A percentile compares a stretch with the other conserved stretches of the same genome.
phyloP scores from a whole-genome alignment of 2,113 vertebrate species.

The Uropsilus gracilis region DNA sequence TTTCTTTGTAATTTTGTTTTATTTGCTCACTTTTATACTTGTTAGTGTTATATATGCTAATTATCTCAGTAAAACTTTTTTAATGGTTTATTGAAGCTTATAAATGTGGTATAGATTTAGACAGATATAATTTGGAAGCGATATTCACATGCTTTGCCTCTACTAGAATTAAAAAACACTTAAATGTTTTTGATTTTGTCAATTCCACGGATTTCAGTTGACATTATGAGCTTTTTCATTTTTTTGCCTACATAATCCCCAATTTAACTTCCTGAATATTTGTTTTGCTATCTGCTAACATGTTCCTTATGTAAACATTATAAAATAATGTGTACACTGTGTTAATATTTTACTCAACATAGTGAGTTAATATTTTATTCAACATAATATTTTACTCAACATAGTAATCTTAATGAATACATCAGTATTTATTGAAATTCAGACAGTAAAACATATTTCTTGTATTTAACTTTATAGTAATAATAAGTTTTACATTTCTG shows the following conservation, averaged over 20 bases:
- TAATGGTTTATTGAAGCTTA: not conserved
- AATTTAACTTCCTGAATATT: conserved; percentile 1
- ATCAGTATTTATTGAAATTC: not conserved
- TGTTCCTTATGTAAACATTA: not conserved
- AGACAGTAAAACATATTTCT: not conserved
- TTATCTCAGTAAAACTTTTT: not conserved
- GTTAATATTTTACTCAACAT: not conserved
- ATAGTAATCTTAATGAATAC: not conserved
- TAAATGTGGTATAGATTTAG: not conserved
- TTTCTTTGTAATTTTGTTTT: not conserved
- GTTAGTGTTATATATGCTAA: not conserved
- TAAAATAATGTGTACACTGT: not conserved
- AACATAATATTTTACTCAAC: not conserved
- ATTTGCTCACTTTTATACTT: not conserved
- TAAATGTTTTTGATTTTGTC: not conserved
- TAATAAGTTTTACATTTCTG: not conserved
- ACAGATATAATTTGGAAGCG: not conserved
- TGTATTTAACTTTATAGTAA: conserved; percentile 22
- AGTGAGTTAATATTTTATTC: not conserved
- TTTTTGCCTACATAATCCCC: not conserved
- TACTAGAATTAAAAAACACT: not conserved
- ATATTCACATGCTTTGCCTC: not conserved
- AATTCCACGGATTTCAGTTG: not conserved
- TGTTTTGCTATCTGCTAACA: not conserved
- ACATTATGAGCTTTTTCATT: not conserved